Evolutionary conservation across 1,140 invertebrate species (phyloP), one percentile per base, ranked within the genome.

Genomic region (Harpegnathos saltator): DNA sequence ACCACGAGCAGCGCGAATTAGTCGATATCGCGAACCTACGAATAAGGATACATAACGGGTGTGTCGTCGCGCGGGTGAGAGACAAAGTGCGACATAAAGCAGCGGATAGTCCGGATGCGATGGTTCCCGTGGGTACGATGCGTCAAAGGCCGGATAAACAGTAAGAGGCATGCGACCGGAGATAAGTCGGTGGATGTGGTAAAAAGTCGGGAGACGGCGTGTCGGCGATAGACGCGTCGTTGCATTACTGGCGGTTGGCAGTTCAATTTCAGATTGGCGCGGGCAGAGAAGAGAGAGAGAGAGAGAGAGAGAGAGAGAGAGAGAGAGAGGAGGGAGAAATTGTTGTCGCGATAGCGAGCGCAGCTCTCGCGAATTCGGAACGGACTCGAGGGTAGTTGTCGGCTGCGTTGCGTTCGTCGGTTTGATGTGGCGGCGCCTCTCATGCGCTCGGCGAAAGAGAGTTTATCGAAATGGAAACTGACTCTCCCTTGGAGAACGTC

Each of bases 241-340:
- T 69, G 65, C 65, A 69, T 71, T 58, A 44, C 52, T 17, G 14
- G 22, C 24, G 12, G 75, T 80, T 78, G 75, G 52, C 75, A 71
- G 75, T 58, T 80, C 33, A 80, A 80, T 80, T 80, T 71, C 38
- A 71, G 52, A 80, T 80, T 78, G 33, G 29, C 1, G n/a, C 69
- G 58, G 54, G 71, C 14, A 44, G 22, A 0, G n/a, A 11, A 75
- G n/a, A 33, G 7, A 61, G 58, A 29, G 38, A 61, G n/a, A n/a
- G n/a, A n/a, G n/a, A n/a, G n/a, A n/a, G n/a, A n/a, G n/a, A n/a
- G n/a, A n/a, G n/a, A n/a, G n/a, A n/a, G n/a, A n/a, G n/a, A n/a
- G n/a, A n/a, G n/a, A n/a, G n/a, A n/a, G n/a, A n/a, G n/a, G n/a
- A n/a, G n/a, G n/a, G n/a, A n/a, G n/a, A n/a, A n/a, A n/a, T n/a